Conservation (phyloP, 2,113 vertebrate genomes). For the Mormoops blainvillei region DNA sequence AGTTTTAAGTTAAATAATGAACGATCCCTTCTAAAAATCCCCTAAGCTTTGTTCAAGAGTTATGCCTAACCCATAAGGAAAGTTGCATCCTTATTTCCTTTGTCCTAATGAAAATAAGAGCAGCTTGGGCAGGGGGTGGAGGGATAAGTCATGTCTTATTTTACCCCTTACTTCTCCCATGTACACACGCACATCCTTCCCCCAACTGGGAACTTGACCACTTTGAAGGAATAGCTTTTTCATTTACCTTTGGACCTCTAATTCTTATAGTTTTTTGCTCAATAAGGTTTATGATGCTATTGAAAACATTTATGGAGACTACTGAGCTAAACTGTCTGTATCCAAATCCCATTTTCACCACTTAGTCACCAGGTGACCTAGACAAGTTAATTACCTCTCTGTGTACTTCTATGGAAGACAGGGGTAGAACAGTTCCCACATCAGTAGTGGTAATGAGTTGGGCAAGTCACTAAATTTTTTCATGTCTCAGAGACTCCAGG, state of each 20-base stretch:
- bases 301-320: background rate
- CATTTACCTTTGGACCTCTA: background rate
- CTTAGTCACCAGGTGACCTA: background rate
- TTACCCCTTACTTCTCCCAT: background rate
- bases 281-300: background rate
- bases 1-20: background rate
- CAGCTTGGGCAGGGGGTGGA: background rate
- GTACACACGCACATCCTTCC: background rate
- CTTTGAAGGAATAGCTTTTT: background rate
- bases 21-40: background rate
- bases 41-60: background rate
- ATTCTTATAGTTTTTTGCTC: background rate
- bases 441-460: background rate
- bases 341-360: background rate
- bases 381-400: background rate
- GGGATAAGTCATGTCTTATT: background rate
- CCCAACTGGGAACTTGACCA: background rate
- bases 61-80: background rate
- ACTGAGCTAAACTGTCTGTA: background rate
- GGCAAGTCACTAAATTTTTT: background rate
- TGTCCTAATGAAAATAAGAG: background rate
- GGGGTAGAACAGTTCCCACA: background rate
- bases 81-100: background rate
- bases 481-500: background rate
- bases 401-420: too few relatives aligned